Percentiles rank a stretch among this genome's conserved stretches.
These are phyloP conservation scores for Clepsis dumicolana DNA, from an alignment of 2,888 invertebrate genomes.

Conservation along the genomic window DNA sequence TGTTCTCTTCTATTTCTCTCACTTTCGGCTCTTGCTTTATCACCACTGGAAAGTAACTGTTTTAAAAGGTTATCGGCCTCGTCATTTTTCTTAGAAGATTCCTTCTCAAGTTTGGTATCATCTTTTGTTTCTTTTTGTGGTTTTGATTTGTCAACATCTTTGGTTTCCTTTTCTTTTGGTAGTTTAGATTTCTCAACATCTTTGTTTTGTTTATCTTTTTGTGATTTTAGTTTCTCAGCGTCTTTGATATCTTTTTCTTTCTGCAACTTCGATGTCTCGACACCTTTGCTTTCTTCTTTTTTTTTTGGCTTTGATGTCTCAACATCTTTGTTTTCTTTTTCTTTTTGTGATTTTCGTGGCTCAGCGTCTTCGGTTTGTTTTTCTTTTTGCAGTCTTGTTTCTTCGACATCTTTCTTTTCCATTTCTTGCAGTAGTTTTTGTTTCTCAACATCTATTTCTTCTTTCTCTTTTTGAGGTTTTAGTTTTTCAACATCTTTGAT, in stretches of 20 bases:
- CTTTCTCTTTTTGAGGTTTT: constrained; percentile 13
- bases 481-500: constrained; percentile 35
- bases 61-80: background rate
- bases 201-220: background rate
- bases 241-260: background rate
- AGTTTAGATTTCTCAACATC: background rate
- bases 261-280: background rate
- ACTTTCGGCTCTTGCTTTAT: background rate
- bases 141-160: background rate
- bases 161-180: background rate
- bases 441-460: constrained; percentile 30
- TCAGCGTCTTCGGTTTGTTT: background rate
- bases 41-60: background rate
- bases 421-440: no score
- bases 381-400: no score
- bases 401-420: no score
- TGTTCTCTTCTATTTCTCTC: background rate
- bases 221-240: background rate
- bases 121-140: background rate
- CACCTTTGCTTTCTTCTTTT: constrained; percentile 17
- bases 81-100: background rate
- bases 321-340: background rate
- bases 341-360: background rate
- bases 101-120: background rate
- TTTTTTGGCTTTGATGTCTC: constrained; percentile 22